Evolutionary conservation across 2,797 vertebrate species (phyloP), one percentile per base, ranked within the genome.

Genomic region (Lepus townsendii): DNA sequence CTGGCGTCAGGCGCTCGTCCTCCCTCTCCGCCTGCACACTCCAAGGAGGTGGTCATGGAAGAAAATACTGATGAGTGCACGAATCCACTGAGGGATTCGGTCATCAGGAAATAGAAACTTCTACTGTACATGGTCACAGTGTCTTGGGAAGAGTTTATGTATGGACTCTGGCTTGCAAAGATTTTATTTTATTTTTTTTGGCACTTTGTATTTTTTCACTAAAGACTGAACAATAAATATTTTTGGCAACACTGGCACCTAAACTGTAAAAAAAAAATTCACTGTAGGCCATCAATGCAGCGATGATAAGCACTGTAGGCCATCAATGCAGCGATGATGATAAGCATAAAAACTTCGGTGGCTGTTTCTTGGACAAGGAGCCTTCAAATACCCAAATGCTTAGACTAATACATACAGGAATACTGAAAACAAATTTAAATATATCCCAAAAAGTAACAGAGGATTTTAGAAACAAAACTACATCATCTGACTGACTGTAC

Each of bases 51-150:
- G 60, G 68, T 84, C 79, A 32, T 19, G 60, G 63, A 57, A 50
- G 66, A 80, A 47, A 88, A 69, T 14, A 57, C 50, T 68, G 20
- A 77, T 9, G 3, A 57, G 66, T 42, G 38, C 24, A 13, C 35
- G 82, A 79, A 83, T 47, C 75, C 14, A 0, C 1, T 50, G 54
- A 38, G 38, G 68, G 7, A 35, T 54, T 47, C 91, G 83, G 62
- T 91, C 62, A 78, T 83, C 6, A n/a, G 68, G 80, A 94, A 92
- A 82, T n/a, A 30, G 85, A 63, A 90, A 78, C 52, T 47, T 80
- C 14, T 16, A 3, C 22, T 47, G 65, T 91, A 47, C 89, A 83
- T 0, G 60, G 82, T 93, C 96, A 96, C 96, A 96, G 95, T 97
- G 94, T 88, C n/a, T 72, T 83, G 78, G 93, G 76, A 71, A 75